phyloP scores from a whole-genome alignment of 2,113 vertebrate genomes.

The Leptobrachium leishanense region DNA sequence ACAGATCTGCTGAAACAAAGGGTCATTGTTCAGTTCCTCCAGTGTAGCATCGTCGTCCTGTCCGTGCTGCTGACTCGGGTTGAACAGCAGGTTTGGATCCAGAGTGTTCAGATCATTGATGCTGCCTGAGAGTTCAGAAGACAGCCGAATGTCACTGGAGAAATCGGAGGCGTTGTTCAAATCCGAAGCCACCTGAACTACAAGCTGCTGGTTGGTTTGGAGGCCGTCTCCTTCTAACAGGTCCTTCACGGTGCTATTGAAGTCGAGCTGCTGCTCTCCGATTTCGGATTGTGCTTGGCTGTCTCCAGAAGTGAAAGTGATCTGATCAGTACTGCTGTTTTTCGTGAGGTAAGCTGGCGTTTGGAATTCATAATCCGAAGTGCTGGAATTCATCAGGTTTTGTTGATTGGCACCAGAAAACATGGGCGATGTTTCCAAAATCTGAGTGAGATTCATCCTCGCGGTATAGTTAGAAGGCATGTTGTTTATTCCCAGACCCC shows the following conservation, averaged over 20 bases:
- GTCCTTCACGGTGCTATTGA: slow-evolving; percentile 85
- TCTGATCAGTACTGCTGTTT: slow-evolving; percentile 80
- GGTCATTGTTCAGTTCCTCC: slow-evolving; percentile 91
- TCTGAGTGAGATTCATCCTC: slow-evolving; percentile 97
- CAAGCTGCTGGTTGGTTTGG: slow-evolving; percentile 76
- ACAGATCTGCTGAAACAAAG: slow-evolving; percentile 94
- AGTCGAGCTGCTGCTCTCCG: slow-evolving; percentile 83
- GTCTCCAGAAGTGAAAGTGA: slow-evolving; percentile 78
- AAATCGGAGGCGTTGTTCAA: slow-evolving; percentile 78
- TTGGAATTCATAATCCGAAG: slow-evolving; percentile 82
- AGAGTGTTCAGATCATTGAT: slow-evolving; percentile 94
- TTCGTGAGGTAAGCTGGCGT: slow-evolving; percentile 89
- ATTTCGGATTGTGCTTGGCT: slow-evolving; percentile 85
- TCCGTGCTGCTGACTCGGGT: slow-evolving; percentile 90
- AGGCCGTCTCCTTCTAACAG: slow-evolving; percentile 80
- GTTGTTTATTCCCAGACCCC: slow-evolving; percentile 88
- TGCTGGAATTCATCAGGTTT: slow-evolving; percentile 78
- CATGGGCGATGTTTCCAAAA: slow-evolving; percentile 82
- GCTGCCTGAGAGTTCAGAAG: slow-evolving; percentile 91
- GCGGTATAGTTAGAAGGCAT: slow-evolving; percentile 92
- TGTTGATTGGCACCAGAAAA: slow-evolving; percentile 81
- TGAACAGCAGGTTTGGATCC: slow-evolving; percentile 94
- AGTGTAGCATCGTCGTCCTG: slow-evolving; percentile 88
- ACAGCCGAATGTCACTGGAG: slow-evolving; percentile 86
- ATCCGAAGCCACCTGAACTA: slow-evolving; percentile 82